A percentile compares a stretch with the other conserved stretches of the same genome.
Evolutionary conservation across 2,113 vertebrate genomes (phyloP).

Genomic region (Isurus oxyrinchus): DNA sequence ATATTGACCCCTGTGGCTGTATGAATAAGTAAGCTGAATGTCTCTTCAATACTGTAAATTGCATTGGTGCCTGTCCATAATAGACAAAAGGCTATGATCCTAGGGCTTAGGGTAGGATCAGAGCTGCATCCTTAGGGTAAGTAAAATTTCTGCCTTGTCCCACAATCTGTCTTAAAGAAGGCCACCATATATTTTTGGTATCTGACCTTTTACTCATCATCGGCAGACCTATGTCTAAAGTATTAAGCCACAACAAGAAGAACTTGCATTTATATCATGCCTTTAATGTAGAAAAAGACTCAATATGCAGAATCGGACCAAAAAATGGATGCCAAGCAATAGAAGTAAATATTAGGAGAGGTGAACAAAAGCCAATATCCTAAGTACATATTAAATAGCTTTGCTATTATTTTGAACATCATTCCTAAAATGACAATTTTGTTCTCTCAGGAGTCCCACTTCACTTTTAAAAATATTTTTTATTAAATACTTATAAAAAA

Average conservation of each 20-base stretch:
- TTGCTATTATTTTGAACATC: background rate
- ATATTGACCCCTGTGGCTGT: background rate
- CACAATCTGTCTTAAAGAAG: background rate
- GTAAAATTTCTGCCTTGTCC: background rate
- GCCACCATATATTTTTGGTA: background rate
- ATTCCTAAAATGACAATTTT: background rate
- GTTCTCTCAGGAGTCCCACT: background rate
- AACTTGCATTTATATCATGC: background rate
- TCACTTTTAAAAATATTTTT: background rate
- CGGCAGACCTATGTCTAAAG: background rate
- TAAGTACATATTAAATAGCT: background rate
- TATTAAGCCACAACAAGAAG: background rate
- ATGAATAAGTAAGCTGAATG: background rate
- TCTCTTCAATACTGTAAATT: background rate
- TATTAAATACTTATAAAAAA: background rate
- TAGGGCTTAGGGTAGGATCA: background rate
- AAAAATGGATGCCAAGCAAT: background rate
- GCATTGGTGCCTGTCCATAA: background rate
- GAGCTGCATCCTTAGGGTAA: background rate
- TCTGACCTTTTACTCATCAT: background rate
- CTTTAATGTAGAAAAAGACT: background rate
- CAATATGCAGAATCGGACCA: background rate
- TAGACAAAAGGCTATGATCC: background rate
- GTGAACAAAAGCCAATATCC: background rate
- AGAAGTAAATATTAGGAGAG: background rate